Evolutionary conservation across 2,113 vertebrate genomes (phyloP).

Genomic region (Misgurnus anguillicaudatus): DNA sequence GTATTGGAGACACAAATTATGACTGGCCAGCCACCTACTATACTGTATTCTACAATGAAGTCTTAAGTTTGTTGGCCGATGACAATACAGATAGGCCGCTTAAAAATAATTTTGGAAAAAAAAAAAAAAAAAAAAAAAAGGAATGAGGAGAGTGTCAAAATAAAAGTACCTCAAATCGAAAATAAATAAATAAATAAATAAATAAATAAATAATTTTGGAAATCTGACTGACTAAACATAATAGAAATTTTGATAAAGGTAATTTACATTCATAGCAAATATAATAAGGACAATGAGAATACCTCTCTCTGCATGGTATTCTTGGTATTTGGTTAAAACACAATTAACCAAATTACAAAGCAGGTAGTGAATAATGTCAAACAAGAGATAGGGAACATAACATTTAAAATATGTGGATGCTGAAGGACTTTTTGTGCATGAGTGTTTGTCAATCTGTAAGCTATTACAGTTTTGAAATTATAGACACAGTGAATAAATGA

Average conservation of each 20-base stretch:
- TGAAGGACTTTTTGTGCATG: background rate
- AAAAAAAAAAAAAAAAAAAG: no score
- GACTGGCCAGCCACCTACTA: background rate
- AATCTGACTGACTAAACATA: slow-evolving; percentile 1
- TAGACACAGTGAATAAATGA: background rate
- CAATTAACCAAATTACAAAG: background rate
- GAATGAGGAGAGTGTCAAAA: no score
- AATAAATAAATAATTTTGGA: no score
- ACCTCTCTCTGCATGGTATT: background rate
- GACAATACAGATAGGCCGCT: no score
- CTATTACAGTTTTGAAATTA: background rate
- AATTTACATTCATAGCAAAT: slow-evolving; percentile 16
- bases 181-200: no score
- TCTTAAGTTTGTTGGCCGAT: background rate
- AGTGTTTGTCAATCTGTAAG: background rate
- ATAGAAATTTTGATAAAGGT: slow-evolving; percentile 6
- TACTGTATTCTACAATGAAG: background rate
- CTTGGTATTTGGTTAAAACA: slow-evolving; percentile 2
- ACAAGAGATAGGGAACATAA: background rate
- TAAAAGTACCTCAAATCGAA: no score
- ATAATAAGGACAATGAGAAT: slow-evolving; percentile 1
- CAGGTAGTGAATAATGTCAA: background rate
- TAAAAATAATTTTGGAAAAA: no score
- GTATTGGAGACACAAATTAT: background rate
- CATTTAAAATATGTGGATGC: background rate